Conservation (phyloP, 1,140 invertebrate genomes). For the Bombus soroeensis region DNA sequence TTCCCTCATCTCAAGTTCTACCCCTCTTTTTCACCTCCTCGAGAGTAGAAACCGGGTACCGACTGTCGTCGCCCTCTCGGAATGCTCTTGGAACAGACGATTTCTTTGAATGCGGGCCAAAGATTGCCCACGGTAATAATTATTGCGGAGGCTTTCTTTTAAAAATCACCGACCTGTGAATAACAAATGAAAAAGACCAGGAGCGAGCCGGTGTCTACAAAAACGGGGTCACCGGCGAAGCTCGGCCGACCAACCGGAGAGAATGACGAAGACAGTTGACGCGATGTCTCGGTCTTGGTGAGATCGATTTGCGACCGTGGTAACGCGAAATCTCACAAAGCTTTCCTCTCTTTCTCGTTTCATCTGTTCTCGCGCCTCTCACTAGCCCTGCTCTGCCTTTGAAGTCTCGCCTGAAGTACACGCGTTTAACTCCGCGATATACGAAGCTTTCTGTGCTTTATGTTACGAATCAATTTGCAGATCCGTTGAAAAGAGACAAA, state of each 20-base stretch:
- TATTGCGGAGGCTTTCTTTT: conserved; percentile 67
- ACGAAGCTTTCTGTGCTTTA: background rate
- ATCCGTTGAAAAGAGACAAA: no score
- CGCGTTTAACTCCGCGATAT: background rate
- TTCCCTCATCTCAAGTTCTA: background rate
- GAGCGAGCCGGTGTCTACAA: conserved; percentile 41
- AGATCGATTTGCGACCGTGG: conserved; percentile 44
- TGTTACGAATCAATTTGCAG: no score
- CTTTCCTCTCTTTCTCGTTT: background rate
- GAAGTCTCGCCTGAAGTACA: background rate
- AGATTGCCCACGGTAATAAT: conserved; percentile 70
- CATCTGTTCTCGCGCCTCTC: background rate
- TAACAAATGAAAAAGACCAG: conserved; percentile 68
- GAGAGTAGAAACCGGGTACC: conserved; percentile 3
- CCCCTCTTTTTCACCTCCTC: conserved; percentile 12
- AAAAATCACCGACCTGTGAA: conserved; percentile 66
- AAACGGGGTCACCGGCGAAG: conserved; percentile 36
- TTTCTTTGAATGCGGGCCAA: conserved; percentile 66
- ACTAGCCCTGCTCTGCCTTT: conserved; percentile 2
- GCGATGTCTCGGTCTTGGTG: conserved; percentile 24
- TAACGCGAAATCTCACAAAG: conserved; percentile 32
- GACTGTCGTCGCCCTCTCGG: conserved; percentile 45
- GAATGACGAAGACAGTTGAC: background rate
- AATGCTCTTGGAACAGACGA: conserved; percentile 49
- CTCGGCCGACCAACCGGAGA: background rate